Percentiles rank a stretch among this genome's conserved stretches.
These are phyloP conservation scores for Globodera rostochiensis DNA, from an alignment of 1,140 invertebrate species.

Conservation along the genomic window DNA sequence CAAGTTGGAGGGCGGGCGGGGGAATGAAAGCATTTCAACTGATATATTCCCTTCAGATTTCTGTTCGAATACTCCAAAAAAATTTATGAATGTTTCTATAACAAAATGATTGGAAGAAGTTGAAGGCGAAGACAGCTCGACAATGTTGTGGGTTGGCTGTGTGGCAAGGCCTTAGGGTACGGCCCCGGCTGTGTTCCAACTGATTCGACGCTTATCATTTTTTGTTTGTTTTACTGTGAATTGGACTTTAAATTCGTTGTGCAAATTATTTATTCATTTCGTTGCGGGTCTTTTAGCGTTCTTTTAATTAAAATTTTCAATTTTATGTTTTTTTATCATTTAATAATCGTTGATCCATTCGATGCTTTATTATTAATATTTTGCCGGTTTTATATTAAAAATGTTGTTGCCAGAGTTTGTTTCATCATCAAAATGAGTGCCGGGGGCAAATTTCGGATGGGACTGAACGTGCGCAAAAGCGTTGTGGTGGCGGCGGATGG, in stretches of 20 bases:
- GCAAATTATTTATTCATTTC: neutral
- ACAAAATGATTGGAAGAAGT: too few relatives aligned
- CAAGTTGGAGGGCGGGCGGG: conserved; percentile 2
- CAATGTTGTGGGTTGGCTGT: too few relatives aligned
- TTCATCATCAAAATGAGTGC: conserved; percentile 16
- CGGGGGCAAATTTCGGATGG: conserved; percentile 16
- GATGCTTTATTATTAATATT: too few relatives aligned
- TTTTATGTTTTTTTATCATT: neutral
- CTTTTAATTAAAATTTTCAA: neutral
- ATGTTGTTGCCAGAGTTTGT: conserved; percentile 8
- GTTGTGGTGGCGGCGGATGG: neutral
- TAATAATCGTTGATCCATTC: too few relatives aligned
- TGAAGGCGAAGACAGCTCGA: too few relatives aligned
- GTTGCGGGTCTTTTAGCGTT: conserved; percentile 2
- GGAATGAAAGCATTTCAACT: neutral
- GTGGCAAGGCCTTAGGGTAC: too few relatives aligned
- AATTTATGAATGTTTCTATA: neutral
- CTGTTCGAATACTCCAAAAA: neutral
- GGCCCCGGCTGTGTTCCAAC: too few relatives aligned
- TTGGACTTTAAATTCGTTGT: too few relatives aligned
- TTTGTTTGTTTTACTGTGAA: too few relatives aligned
- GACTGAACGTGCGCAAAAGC: conserved; percentile 21
- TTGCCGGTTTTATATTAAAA: neutral
- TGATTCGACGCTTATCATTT: too few relatives aligned
- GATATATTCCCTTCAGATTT: neutral